Evolutionary conservation across 1,140 invertebrate species (phyloP).

Genomic region (Cylas formicarius): DNA sequence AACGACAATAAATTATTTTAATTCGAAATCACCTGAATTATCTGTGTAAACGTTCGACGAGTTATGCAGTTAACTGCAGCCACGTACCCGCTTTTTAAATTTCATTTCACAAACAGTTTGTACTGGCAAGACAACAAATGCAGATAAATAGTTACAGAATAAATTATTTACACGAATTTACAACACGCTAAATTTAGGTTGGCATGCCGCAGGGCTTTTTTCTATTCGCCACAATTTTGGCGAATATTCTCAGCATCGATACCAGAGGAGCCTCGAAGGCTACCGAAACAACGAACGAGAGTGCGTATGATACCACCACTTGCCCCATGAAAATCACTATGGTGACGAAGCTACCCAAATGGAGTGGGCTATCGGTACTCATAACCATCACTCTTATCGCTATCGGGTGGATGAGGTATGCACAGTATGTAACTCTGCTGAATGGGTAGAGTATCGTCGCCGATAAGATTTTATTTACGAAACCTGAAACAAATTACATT

Average conservation of each 20-base stretch:
- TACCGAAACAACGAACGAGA: conserved; percentile 72
- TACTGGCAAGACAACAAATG: no score
- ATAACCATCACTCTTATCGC: conserved; percentile 68
- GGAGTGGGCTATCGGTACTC: conserved; percentile 68
- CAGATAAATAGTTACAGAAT: no score
- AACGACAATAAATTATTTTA: no score
- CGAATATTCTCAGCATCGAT: conserved; percentile 73
- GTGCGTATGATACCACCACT: conserved; percentile 63
- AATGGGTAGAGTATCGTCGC: conserved; percentile 72
- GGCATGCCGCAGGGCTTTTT: conserved; percentile 9
- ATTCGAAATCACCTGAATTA: no score
- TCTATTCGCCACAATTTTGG: conserved; percentile 35
- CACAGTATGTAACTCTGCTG: conserved; percentile 76
- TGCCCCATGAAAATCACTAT: conserved; percentile 72
- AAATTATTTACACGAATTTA: no score
- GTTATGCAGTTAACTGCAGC: no score
- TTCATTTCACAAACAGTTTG: no score
- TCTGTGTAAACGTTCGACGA: no score
- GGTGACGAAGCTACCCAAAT: conserved; percentile 67
- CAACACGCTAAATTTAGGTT: no score
- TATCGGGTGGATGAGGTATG: conserved; percentile 74
- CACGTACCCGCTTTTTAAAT: no score
- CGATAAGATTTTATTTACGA: conserved; percentile 64
- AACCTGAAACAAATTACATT: conserved; percentile 54
- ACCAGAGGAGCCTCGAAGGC: conserved; percentile 77